phyloP scores from a whole-genome alignment of 2,797 vertebrate species.

The Heteromormyrus szaboi region DNA sequence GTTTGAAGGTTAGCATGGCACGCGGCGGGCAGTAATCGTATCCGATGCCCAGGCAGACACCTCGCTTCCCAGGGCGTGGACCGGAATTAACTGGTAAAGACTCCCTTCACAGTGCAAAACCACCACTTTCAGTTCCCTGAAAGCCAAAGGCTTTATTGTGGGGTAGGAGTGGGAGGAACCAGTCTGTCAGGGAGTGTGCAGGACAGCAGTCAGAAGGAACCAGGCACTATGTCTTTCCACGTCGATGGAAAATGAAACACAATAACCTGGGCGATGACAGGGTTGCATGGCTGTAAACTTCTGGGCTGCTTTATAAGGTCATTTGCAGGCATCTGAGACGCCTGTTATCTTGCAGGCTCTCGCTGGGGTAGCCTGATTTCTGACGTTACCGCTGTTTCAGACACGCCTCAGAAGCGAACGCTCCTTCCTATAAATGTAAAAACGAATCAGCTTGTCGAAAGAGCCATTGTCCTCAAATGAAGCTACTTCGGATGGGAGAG shows the following conservation, averaged over 20 bases:
- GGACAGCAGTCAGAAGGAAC: not conserved
- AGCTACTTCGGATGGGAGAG: not conserved
- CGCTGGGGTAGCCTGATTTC: constrained; percentile 11
- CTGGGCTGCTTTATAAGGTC: constrained; percentile 19
- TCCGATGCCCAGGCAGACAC: not conserved
- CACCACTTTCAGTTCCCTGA: not conserved
- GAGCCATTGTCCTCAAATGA: not conserved
- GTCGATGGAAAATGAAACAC: constrained; percentile 12
- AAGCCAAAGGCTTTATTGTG: not conserved
- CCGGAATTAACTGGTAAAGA: not conserved
- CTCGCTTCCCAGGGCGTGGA: not conserved
- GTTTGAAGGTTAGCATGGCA: not conserved
- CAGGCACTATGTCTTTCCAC: constrained; percentile 5
- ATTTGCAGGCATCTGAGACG: not conserved
- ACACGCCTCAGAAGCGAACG: not conserved
- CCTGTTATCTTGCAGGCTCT: not conserved
- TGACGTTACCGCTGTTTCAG: not conserved
- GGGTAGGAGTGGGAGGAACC: not conserved
- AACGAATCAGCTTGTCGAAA: not conserved
- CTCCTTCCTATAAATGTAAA: constrained; percentile 10
- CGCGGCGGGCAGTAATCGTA: not conserved
- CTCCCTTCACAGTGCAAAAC: not conserved
- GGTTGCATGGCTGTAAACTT: constrained; percentile 9
- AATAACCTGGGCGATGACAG: constrained; percentile 4
- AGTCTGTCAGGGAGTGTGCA: not conserved